Evolutionary conservation across 64 coral and sea anemone genomes (phyloP).

Genomic region (Dendronephthya gigantea): DNA sequence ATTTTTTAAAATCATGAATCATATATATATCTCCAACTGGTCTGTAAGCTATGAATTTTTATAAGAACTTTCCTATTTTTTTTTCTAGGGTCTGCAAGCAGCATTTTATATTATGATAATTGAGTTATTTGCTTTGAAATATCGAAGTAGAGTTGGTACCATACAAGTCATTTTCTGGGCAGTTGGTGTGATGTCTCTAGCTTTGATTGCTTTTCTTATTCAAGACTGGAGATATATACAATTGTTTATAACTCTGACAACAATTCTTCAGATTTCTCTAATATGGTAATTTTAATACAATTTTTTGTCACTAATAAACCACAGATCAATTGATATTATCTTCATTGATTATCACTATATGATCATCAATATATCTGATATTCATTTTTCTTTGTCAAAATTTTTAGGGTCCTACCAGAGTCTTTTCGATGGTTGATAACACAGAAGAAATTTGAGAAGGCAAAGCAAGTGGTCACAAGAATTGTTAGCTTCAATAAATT

Average conservation of each 20-base stretch:
- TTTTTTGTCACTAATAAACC: too few species aligned
- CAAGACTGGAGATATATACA: conserved; percentile 10
- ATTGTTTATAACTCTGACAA: not conserved
- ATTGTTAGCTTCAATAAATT: not conserved
- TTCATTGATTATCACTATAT: too few species aligned
- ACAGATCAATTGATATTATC: not conserved
- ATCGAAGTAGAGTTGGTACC: not conserved
- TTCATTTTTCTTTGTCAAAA: not conserved
- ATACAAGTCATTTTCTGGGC: not conserved
- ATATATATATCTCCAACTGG: too few species aligned
- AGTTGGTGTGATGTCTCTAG: not conserved
- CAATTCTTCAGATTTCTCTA: not conserved
- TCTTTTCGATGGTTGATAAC: not conserved
- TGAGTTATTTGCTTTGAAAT: not conserved
- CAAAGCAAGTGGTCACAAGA: not conserved
- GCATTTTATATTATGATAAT: not conserved
- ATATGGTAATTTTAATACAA: not conserved
- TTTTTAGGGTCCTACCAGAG: not conserved
- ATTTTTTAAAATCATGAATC: too few species aligned
- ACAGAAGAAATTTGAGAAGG: not conserved
- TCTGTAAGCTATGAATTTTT: too few species aligned
- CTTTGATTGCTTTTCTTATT: not conserved
- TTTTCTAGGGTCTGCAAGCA: not conserved
- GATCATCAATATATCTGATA: too few species aligned
- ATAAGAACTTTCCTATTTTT: not conserved